A percentile compares a stretch with the other conserved stretches of the same genome.
These are phyloP conservation scores for Glyphotaelius pellucidus DNA, from an alignment of 2,888 invertebrate genomes.

Conservation along the genomic window DNA sequence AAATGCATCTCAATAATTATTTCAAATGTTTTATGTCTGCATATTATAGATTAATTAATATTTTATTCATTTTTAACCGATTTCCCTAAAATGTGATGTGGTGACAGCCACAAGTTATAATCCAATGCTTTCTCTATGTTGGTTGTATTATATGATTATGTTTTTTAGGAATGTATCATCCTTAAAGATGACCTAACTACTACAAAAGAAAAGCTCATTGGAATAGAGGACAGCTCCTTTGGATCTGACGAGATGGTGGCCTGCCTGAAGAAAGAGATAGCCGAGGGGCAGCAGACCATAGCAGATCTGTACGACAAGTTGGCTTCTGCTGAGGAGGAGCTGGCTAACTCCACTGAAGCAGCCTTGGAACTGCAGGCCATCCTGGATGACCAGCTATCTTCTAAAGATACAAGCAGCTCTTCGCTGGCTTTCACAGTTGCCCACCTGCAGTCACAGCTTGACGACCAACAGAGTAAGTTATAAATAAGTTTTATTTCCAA, in stretches of 20 bases:
- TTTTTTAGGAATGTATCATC: constrained; percentile 80
- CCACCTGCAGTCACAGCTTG: constrained; percentile 81
- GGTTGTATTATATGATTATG: too few species aligned
- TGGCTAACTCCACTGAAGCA: constrained; percentile 84
- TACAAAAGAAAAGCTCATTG: constrained; percentile 79
- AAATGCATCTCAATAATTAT: not conserved
- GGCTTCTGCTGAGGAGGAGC: constrained; percentile 87
- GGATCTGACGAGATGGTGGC: constrained; percentile 85
- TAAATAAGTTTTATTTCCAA: not conserved
- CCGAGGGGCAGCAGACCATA: constrained; percentile 74
- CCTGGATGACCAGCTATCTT: constrained; percentile 62
- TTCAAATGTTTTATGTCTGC: too few species aligned
- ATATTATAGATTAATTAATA: not conserved
- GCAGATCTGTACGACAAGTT: constrained; percentile 82
- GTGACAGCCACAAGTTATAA: not conserved
- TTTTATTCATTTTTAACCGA: not conserved
- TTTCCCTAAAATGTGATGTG: not conserved
- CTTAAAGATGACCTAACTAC: constrained; percentile 80
- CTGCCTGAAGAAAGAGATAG: constrained; percentile 82
- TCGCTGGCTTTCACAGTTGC: constrained; percentile 81
- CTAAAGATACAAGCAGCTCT: constrained; percentile 73
- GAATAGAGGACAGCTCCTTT: constrained; percentile 84
- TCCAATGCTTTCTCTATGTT: not conserved
- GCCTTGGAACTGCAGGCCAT: constrained; percentile 64
- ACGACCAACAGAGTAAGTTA: constrained; percentile 78